A percentile compares a stretch with the other conserved stretches of the same genome.
phyloP scores from a whole-genome alignment of 2,888 invertebrate genomes.

The Spodoptera picta region DNA sequence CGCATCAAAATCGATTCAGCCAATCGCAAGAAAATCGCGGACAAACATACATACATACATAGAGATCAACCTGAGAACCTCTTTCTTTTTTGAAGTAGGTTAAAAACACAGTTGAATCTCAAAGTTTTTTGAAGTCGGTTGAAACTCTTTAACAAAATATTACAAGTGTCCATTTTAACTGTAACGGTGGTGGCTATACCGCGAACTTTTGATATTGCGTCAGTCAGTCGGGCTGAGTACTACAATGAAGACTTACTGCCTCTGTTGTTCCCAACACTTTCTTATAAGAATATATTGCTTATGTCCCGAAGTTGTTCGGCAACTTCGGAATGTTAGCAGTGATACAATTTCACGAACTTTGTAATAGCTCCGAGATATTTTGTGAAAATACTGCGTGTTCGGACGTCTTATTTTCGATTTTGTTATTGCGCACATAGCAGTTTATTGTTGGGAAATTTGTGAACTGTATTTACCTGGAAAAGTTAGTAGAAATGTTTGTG shows the following conservation, averaged over 20 bases:
- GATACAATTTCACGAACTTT: conserved; percentile 68
- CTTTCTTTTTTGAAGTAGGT: no score
- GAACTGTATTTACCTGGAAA: conserved; percentile 1
- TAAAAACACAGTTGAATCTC: no score
- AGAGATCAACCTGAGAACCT: no score
- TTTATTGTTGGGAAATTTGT: conserved; percentile 16
- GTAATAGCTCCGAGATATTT: conserved; percentile 56
- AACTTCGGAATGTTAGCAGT: conserved; percentile 67
- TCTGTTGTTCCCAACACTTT: conserved; percentile 72
- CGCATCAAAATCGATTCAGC: no score
- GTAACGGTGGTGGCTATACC: conserved; percentile 42
- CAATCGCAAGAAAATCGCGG: no score
- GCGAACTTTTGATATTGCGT: conserved; percentile 68
- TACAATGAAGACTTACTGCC: conserved; percentile 80
- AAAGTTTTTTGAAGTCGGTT: no score
- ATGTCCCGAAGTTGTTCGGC: conserved; percentile 60
- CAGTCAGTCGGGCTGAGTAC: conserved; percentile 59
- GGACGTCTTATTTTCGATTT: conserved; percentile 29
- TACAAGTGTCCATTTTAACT: conserved; percentile 14
- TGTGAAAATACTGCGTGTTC: conserved; percentile 43
- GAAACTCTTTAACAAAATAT: conserved; percentile 28
- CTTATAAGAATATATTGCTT: conserved; percentile 83
- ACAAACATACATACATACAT: no score
- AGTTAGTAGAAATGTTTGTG: no score
- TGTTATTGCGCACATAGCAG: conserved; percentile 26